A percentile compares a stretch with the other conserved stretches of the same genome.
phyloP scores from a whole-genome alignment of 2,113 vertebrate genomes.

The Thamnaconus septentrionalis region DNA sequence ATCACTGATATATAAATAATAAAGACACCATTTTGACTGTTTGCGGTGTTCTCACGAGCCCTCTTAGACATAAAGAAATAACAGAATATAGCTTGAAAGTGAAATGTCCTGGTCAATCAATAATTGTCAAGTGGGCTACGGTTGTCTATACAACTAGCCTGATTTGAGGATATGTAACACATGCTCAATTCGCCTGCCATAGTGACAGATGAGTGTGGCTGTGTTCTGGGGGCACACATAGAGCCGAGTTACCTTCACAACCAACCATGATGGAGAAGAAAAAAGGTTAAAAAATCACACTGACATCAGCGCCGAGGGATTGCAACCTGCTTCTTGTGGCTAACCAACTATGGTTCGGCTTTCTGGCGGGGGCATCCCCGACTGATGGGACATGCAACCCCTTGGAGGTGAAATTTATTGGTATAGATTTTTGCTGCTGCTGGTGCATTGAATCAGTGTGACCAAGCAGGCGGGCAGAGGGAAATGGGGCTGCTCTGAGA shows the following conservation, averaged over 20 bases:
- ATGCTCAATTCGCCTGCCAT: background rate
- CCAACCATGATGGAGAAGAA: slow-evolving; percentile 41
- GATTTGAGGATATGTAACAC: too few species aligned
- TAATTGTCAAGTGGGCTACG: too few species aligned
- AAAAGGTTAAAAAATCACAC: slow-evolving; percentile 21
- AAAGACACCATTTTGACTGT: too few species aligned
- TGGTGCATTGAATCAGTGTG: slow-evolving; percentile 76
- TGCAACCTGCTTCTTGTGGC: slow-evolving; percentile 38
- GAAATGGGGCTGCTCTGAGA: slow-evolving; percentile 69
- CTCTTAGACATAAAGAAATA: too few species aligned
- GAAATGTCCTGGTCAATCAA: too few species aligned
- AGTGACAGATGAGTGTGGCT: slow-evolving; percentile 18
- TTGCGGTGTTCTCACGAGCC: too few species aligned
- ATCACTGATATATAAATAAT: too few species aligned
- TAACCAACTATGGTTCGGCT: slow-evolving; percentile 56
- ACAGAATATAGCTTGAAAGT: too few species aligned
- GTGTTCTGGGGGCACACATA: slow-evolving; percentile 11
- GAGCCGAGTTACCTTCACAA: slow-evolving; percentile 29
- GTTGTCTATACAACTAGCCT: too few species aligned
- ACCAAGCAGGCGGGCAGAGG: slow-evolving; percentile 71
- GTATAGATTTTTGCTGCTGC: slow-evolving; percentile 75
- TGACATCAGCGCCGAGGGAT: slow-evolving; percentile 21
- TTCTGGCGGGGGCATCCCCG: slow-evolving; percentile 49
- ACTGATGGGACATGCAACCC: slow-evolving; percentile 64
- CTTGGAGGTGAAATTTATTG: slow-evolving; percentile 72